phyloP scores from a whole-genome alignment of 2,797 vertebrate species.

The Enteromius paludinosus region DNA sequence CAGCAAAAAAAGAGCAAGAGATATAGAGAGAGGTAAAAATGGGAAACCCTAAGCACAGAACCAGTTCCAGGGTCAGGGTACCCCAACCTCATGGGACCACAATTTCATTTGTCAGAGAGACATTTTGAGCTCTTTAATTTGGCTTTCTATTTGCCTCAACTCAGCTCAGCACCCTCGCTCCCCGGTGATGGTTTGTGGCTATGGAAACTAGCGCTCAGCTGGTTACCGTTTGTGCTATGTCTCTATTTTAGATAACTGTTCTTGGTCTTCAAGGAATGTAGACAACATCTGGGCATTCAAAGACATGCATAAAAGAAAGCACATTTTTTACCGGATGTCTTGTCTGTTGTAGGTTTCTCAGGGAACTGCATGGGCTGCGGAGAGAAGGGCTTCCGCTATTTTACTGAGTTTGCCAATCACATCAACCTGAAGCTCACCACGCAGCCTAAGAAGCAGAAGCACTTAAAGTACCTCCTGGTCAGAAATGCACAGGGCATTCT shows the following conservation, averaged over 20 bases:
- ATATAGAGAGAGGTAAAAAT: background rate
- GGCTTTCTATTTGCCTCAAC: constrained; percentile 38
- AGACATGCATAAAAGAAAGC: constrained; percentile 4
- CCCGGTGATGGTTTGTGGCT: constrained; percentile 40
- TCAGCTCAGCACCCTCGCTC: background rate
- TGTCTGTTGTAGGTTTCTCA: constrained; percentile 84
- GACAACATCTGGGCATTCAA: constrained; percentile 14
- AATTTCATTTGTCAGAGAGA: constrained; percentile 39
- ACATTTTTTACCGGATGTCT: background rate
- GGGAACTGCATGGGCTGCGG: constrained; percentile 97
- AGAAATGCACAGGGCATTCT: constrained; percentile 89
- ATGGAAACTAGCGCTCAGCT: constrained; percentile 58
- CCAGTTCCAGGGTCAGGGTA: constrained; percentile 55
- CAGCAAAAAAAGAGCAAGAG: background rate
- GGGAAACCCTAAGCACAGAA: constrained; percentile 14
- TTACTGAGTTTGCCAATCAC: constrained; percentile 97
- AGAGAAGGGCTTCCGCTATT: constrained; percentile 97
- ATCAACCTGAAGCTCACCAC: constrained; percentile 96
- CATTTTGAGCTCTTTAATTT: constrained; percentile 57
- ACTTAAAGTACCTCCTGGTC: constrained; percentile 92
- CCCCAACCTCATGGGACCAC: constrained; percentile 39
- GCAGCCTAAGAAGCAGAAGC: constrained; percentile 99
- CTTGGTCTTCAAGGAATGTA: constrained; percentile 22
- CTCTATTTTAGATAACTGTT: constrained; percentile 26
- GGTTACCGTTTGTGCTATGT: background rate